A percentile compares a stretch with the other conserved stretches of the same genome.
phyloP scores from a whole-genome alignment of 2,113 vertebrate species.

The Lota lota region DNA sequence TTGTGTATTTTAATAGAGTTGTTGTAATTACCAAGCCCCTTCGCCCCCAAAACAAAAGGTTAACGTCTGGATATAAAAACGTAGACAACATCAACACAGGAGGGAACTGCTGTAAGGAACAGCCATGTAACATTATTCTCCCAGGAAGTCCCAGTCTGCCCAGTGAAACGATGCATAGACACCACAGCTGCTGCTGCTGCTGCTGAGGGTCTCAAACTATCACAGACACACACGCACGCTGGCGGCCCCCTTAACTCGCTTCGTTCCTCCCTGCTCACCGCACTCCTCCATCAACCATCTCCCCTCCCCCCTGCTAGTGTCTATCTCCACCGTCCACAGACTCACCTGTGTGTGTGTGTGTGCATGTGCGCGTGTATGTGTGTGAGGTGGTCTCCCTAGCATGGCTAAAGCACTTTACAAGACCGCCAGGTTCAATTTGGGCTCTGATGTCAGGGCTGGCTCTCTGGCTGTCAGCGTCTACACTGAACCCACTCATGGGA shows the following conservation, averaged over 20 bases:
- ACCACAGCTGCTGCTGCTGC: conserved; percentile 42
- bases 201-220: conserved; percentile 47
- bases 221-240: conserved; percentile 12
- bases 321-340: not conserved
- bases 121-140: conserved; percentile 13
- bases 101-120: not conserved
- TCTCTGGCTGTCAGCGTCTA: conserved; percentile 11
- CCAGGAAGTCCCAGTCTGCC: conserved; percentile 23
- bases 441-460: conserved; percentile 23
- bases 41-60: too few species aligned
- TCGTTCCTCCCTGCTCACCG: conserved; percentile 47
- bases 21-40: too few species aligned
- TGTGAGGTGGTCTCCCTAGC: conserved; percentile 21
- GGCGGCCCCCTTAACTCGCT: not conserved
- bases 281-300: conserved; percentile 62
- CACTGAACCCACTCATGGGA: not conserved
- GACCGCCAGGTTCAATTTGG: conserved; percentile 31
- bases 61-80: too few species aligned
- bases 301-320: conserved; percentile 20
- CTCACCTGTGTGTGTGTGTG: conserved; percentile 7
- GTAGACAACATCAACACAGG: too few species aligned
- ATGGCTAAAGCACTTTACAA: conserved; percentile 47
- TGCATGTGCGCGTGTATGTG: too few species aligned
- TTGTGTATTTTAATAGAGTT: too few species aligned
- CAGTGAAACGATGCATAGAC: conserved; percentile 51